Conservation (phyloP, 2,888 invertebrate genomes). For the Tridacna crocea region DNA sequence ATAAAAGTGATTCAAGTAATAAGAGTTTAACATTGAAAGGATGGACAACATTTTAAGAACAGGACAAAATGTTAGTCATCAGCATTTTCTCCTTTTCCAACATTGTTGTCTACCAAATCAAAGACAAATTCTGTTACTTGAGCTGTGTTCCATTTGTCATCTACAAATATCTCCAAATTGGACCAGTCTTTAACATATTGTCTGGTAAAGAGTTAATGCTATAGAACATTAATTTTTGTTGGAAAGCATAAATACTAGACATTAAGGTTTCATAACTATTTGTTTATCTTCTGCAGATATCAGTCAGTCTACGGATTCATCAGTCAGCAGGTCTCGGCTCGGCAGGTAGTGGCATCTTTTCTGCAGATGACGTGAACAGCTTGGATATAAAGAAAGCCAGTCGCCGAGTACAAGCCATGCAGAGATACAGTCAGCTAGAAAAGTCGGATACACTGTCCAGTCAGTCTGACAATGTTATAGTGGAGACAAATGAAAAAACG, state of each 20-base stretch:
- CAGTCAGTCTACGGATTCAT: conserved; percentile 68
- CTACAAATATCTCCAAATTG: no score
- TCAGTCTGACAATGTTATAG: not conserved
- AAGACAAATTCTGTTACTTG: no score
- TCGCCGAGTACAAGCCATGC: conserved; percentile 62
- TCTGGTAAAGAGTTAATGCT: no score
- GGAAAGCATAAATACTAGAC: no score
- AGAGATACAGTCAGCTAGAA: conserved; percentile 41
- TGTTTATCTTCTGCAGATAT: conserved; percentile 57
- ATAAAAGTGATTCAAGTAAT: no score
- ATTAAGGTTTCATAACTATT: no score
- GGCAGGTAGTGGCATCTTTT: conserved; percentile 44
- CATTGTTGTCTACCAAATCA: not conserved
- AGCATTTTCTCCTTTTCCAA: not conserved
- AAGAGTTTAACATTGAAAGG: no score
- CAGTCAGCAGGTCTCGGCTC: conserved; percentile 74
- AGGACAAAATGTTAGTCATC: not conserved
- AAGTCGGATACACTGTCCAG: not conserved
- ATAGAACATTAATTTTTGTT: no score
- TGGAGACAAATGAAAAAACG: not conserved
- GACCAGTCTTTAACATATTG: no score
- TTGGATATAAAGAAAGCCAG: conserved; percentile 45
- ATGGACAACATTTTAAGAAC: not conserved
- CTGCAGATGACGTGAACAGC: conserved; percentile 65
- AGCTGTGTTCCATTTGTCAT: no score